phyloP scores from a whole-genome alignment of 2,888 invertebrate species.

The Caenorhabditis sp. region DNA sequence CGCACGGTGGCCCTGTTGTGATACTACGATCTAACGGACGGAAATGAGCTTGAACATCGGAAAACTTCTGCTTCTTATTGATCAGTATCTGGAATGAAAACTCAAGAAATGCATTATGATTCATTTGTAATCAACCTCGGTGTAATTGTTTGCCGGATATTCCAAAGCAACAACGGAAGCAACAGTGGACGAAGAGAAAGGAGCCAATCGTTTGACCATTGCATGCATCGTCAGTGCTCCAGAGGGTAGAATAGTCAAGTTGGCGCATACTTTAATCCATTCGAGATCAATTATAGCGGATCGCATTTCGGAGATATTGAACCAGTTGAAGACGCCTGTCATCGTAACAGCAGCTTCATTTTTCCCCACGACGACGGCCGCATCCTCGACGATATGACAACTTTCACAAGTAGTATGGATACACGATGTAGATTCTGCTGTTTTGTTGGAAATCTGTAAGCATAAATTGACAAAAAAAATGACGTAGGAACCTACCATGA shows the following conservation, averaged over 20 bases:
- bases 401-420: conserved; percentile 56
- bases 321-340: conserved; percentile 66
- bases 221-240: conserved; percentile 66
- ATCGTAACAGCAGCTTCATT: conserved; percentile 60
- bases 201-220: conserved; percentile 55
- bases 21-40: conserved; percentile 65
- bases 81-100: conserved; percentile 60
- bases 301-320: conserved; percentile 59
- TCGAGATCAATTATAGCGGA: conserved; percentile 66
- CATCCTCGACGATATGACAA: conserved; percentile 63
- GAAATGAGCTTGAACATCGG: conserved; percentile 55
- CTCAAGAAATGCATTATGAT: not conserved
- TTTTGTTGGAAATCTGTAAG: conserved; percentile 60
- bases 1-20: conserved; percentile 66
- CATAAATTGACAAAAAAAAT: not conserved
- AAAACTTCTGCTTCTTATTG: conserved; percentile 62
- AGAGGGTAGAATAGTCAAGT: conserved; percentile 64
- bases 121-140: conserved; percentile 54
- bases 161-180: conserved; percentile 69
- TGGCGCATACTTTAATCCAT: conserved; percentile 69
- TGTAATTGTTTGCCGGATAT: conserved; percentile 70
- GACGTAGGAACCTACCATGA: conserved; percentile 34
- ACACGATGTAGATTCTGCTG: conserved; percentile 56
- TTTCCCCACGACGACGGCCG: conserved; percentile 67
- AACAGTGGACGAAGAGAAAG: conserved; percentile 57